phyloP scores from a whole-genome alignment of 2,888 invertebrate genomes.

The Dryadula phaetusa region DNA sequence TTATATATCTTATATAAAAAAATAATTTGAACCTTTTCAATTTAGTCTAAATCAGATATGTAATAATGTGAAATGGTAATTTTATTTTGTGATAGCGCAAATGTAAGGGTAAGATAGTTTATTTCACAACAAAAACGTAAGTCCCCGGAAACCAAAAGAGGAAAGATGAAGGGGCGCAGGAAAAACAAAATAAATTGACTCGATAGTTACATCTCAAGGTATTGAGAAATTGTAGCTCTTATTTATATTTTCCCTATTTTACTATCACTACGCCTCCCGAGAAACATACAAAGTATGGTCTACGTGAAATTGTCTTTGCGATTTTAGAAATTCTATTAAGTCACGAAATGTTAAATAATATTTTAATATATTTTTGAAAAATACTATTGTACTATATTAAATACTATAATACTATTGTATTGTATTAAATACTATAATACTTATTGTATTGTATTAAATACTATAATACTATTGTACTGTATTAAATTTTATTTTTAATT shows the following conservation, averaged over 20 bases:
- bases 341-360: no score
- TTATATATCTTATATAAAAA: not conserved
- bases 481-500: no score
- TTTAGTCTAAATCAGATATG: constrained; percentile 3
- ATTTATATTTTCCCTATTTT: not conserved
- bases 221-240: constrained; percentile 1
- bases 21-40: not conserved
- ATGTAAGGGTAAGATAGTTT: constrained; percentile 25
- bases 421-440: no score
- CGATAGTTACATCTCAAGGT: constrained; percentile 24
- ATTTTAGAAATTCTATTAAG: no score
- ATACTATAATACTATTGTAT: no score
- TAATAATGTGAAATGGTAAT: not conserved
- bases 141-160: constrained; percentile 19
- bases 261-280: not conserved
- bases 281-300: not conserved
- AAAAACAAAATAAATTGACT: constrained; percentile 31
- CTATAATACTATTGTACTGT: no score
- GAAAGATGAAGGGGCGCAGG: constrained; percentile 22
- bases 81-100: constrained; percentile 14
- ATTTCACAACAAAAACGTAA: constrained; percentile 29
- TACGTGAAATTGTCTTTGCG: no score
- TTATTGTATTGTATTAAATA: no score
- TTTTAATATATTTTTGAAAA: no score
- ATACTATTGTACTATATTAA: no score